Conservation (phyloP, 2,113 vertebrate genomes). For the Myotis yumanensis region DNA sequence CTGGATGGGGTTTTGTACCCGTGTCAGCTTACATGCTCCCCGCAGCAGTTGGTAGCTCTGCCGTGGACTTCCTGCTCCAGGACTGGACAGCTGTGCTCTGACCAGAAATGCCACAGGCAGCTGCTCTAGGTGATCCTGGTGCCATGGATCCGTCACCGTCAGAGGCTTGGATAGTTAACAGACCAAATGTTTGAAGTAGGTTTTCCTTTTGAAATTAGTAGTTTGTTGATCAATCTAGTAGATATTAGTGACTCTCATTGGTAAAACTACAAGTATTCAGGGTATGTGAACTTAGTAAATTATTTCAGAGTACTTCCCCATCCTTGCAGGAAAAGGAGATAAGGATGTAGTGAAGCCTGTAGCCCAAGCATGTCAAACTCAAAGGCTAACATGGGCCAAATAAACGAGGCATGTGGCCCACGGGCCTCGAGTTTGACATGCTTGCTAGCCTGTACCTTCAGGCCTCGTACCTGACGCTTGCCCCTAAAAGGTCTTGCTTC, state of each 20-base stretch:
- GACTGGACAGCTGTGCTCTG: not conserved
- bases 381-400: no score
- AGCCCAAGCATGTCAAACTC: no score
- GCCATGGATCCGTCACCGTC: not conserved
- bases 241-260: not conserved
- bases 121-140: not conserved
- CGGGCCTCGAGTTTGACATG: no score
- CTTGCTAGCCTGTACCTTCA: not conserved
- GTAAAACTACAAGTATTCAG: slow-evolving; percentile 5
- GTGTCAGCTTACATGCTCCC: not conserved
- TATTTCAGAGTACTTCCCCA: not conserved
- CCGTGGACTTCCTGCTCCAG: fast-evolving
- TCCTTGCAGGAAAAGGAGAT: not conserved
- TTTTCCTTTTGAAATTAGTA: slow-evolving; percentile 24
- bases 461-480: not conserved
- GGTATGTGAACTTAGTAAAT: not conserved
- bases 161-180: not conserved
- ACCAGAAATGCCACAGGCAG: not conserved
- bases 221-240: not conserved
- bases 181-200: slow-evolving; percentile 29
- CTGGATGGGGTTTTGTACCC: no score
- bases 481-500: not conserved
- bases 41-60: not conserved
- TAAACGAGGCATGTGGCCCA: no score
- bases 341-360: not conserved